These are phyloP conservation scores for Nansenia antarctica DNA, from an alignment of 2,113 vertebrate genomes.

Conservation along the genomic window DNA sequence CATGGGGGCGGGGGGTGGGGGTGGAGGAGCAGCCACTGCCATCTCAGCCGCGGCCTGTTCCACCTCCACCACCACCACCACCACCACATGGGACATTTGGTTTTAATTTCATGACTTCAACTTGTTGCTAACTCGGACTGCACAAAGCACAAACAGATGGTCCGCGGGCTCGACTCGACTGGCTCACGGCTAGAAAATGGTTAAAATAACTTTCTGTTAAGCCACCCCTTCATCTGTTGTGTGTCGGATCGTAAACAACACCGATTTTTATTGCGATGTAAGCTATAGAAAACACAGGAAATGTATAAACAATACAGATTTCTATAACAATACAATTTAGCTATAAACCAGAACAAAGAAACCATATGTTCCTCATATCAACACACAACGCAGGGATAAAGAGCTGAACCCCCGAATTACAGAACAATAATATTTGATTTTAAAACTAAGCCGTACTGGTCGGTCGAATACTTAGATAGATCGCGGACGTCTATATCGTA, in stretches of 20 bases:
- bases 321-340: too few relatives aligned
- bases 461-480: too few relatives aligned
- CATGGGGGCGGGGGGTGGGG: constrained; percentile 20
- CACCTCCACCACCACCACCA: constrained; percentile 32
- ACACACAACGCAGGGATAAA: too few relatives aligned
- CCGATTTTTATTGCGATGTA: too few relatives aligned
- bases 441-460: neutral
- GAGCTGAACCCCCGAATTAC: too few relatives aligned
- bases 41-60: constrained; percentile 55
- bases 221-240: constrained; percentile 3
- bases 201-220: constrained; percentile 29
- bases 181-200: constrained; percentile 35
- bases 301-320: constrained; percentile 21
- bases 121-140: constrained; percentile 68
- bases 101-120: constrained; percentile 77
- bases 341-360: too few relatives aligned
- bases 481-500: neutral
- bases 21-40: constrained; percentile 21
- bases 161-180: constrained; percentile 27
- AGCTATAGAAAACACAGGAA: constrained; percentile 40
- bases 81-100: constrained; percentile 72
- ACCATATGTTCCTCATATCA: too few relatives aligned
- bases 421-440: neutral
- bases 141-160: constrained; percentile 70
- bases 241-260: constrained; percentile 21